Conservation (phyloP, 2,888 invertebrate species). For the Coleophora deauratella region DNA sequence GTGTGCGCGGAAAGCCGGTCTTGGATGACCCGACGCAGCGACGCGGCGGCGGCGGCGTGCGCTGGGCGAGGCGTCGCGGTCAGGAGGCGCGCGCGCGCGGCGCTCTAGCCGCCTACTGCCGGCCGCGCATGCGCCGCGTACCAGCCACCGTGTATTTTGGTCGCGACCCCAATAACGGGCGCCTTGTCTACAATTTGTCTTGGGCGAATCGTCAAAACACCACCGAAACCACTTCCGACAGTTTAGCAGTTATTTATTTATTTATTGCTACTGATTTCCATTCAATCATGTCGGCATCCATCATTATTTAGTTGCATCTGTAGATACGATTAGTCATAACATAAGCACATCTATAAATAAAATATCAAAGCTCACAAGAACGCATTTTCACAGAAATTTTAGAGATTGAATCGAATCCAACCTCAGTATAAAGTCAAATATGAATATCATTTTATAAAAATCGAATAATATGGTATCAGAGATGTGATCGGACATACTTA, state of each 20-base stretch:
- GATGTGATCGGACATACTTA: too few species aligned
- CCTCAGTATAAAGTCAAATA: too few species aligned
- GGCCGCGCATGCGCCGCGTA: constrained; percentile 58
- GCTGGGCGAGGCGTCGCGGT: constrained; percentile 53
- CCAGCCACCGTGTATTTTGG: constrained; percentile 65
- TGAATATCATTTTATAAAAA: too few species aligned
- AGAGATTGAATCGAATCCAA: too few species aligned
- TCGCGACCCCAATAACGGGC: constrained; percentile 68
- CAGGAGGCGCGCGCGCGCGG: constrained; percentile 40
- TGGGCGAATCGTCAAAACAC: constrained; percentile 63
- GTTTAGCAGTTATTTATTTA: constrained; percentile 42
- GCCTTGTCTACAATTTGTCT: constrained; percentile 69
- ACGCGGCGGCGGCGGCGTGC: constrained; percentile 15
- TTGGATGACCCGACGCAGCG: too few species aligned
- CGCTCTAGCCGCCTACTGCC: constrained; percentile 65
- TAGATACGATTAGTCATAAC: too few species aligned
- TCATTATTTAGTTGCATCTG: too few species aligned
- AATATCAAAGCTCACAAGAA: too few species aligned
- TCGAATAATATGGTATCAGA: too few species aligned
- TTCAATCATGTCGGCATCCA: constrained; percentile 10
- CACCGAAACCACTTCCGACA: constrained; percentile 52
- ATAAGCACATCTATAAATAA: too few species aligned
- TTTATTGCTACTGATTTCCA: constrained; percentile 23
- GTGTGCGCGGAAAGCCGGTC: constrained; percentile 30
- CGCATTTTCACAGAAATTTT: too few species aligned